phyloP scores from a whole-genome alignment of 1,140 invertebrate species.

The Drosophila mojavensis region DNA sequence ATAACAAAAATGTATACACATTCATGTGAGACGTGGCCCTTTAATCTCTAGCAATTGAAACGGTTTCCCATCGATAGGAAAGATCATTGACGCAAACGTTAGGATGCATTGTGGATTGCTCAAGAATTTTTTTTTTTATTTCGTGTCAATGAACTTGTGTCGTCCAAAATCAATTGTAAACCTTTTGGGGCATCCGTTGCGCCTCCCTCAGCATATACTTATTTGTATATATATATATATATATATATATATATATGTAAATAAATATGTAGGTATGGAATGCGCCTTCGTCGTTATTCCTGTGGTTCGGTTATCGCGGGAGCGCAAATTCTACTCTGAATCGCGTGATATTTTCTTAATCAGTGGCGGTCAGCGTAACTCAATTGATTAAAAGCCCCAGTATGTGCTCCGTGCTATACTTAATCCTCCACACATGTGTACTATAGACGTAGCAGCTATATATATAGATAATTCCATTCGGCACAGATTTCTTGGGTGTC shows the following conservation, averaged over 20 bases:
- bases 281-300: slow-evolving; percentile 8
- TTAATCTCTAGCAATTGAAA: slow-evolving; percentile 40
- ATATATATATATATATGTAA: not conserved
- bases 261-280: not conserved
- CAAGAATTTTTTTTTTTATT: not conserved
- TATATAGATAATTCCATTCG: slow-evolving; percentile 28
- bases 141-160: slow-evolving; percentile 44
- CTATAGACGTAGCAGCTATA: not conserved
- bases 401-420: slow-evolving; percentile 36
- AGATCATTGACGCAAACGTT: slow-evolving; percentile 63
- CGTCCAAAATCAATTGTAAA: slow-evolving; percentile 24
- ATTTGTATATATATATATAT: not conserved
- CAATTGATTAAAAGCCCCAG: slow-evolving; percentile 75
- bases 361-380: slow-evolving; percentile 61
- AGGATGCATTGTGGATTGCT: not conserved
- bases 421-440: slow-evolving; percentile 23
- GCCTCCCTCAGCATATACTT: not conserved
- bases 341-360: slow-evolving; percentile 78
- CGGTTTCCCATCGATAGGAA: slow-evolving; percentile 36
- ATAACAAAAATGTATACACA: not conserved
- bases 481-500: slow-evolving; percentile 56
- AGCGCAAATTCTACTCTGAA: slow-evolving; percentile 75
- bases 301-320: slow-evolving; percentile 35
- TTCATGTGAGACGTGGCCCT: slow-evolving; percentile 32
- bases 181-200: slow-evolving; percentile 2